Conservation (phyloP, 2,797 vertebrate genomes). For the Danio choprae region DNA sequence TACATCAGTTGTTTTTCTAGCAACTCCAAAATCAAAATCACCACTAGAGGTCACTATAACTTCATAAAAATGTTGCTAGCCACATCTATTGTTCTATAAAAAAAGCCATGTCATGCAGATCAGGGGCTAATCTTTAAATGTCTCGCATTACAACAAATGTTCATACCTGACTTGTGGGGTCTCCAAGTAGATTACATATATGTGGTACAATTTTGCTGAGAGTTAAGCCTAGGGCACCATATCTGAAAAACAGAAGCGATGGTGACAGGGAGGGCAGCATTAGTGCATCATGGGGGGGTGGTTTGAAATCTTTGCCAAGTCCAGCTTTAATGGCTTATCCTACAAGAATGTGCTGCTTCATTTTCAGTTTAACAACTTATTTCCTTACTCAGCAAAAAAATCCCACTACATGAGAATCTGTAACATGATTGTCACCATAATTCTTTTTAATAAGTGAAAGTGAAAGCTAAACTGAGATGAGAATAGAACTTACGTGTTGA, state of each 20-base stretch:
- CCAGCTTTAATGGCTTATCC: slow-evolving; percentile 1
- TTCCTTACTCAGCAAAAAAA: neutral
- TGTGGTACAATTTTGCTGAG: slow-evolving; percentile 98
- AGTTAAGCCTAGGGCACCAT: slow-evolving; percentile 95
- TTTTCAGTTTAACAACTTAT: neutral
- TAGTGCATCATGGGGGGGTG: slow-evolving; percentile 4
- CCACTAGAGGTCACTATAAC: slow-evolving; percentile 48
- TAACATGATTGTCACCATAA: neutral
- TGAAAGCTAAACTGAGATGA: neutral
- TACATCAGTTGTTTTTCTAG: neutral
- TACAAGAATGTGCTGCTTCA: neutral
- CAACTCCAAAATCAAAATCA: neutral
- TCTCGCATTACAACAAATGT: neutral
- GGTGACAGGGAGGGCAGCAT: neutral
- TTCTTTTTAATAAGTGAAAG: neutral
- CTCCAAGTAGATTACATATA: slow-evolving; percentile 97
- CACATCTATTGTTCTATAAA: slow-evolving; percentile 11
- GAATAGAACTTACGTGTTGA: slow-evolving; percentile 84
- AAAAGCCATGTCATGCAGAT: slow-evolving; percentile 27
- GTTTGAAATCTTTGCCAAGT: slow-evolving; percentile 18
- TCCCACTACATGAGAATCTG: neutral
- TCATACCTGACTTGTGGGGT: slow-evolving; percentile 95
- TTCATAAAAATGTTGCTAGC: neutral
- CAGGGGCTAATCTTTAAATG: neutral
- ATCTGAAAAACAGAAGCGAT: slow-evolving; percentile 74